Evolutionary conservation across 2,113 vertebrate species (phyloP).

Genomic region (Phrynosoma platyrhinos): DNA sequence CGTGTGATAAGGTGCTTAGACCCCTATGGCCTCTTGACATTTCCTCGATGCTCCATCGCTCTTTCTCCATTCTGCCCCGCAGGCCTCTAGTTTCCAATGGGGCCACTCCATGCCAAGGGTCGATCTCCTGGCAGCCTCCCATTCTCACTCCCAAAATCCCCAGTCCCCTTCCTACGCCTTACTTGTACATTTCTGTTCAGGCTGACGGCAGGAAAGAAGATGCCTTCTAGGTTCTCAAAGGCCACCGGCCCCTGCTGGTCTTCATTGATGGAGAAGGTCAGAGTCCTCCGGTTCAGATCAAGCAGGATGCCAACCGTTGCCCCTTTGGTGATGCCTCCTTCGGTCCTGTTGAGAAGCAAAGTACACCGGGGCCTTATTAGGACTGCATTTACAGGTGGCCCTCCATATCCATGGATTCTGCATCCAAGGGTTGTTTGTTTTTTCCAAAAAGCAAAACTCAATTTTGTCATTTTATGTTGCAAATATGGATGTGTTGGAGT

Average conservation of each 20-base stretch:
- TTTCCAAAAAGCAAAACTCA: too few species aligned
- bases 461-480: too few species aligned
- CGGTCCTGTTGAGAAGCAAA: conserved; percentile 81
- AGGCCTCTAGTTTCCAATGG: background rate
- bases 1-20: too few species aligned
- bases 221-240: conserved; percentile 92
- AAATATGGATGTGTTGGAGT: too few species aligned
- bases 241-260: conserved; percentile 97
- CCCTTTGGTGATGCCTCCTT: conserved; percentile 94
- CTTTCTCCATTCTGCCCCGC: too few species aligned
- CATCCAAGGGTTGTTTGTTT: too few species aligned
- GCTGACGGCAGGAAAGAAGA: conserved; percentile 95
- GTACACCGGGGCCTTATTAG: background rate
- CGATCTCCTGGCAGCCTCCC: background rate
- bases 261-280: conserved; percentile 97
- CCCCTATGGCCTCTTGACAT: too few species aligned
- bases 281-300: conserved; percentile 89
- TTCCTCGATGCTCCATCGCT: too few species aligned
- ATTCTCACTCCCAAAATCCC: background rate
- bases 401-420: too few species aligned
- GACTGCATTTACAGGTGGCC: too few species aligned
- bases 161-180: background rate
- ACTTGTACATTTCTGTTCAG: conserved; percentile 99
- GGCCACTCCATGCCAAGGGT: too few species aligned
- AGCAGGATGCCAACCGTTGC: conserved; percentile 92